phyloP scores from a whole-genome alignment of 2,888 invertebrate genomes.

The Abscondita cerata region DNA sequence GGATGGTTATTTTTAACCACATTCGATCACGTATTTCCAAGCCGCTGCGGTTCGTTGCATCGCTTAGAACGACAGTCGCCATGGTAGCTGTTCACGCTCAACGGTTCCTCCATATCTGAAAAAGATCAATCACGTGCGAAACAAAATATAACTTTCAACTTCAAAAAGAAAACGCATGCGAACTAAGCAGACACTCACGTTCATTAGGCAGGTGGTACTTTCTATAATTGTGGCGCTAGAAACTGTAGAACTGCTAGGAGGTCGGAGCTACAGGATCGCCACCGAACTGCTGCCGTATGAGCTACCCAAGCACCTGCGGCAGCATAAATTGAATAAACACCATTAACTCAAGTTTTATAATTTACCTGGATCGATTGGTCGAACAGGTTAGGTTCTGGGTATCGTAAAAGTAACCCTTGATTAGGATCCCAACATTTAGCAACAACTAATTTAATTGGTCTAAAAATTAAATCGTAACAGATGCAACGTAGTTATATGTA shows the following conservation, averaged over 20 bases:
- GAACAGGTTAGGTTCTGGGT: conserved; percentile 95
- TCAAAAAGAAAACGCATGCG: conserved; percentile 52
- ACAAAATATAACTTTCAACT: neutral
- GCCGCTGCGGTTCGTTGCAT: conserved; percentile 96
- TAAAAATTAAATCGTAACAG: conserved; percentile 28
- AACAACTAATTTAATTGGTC: conserved; percentile 96
- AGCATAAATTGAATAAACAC: neutral
- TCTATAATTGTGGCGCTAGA: conserved; percentile 76
- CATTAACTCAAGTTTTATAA: neutral
- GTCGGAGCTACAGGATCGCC: conserved; percentile 64
- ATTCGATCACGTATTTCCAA: conserved; percentile 96
- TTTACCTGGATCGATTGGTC: conserved; percentile 95
- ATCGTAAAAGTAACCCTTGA: conserved; percentile 98
- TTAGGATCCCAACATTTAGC: conserved; percentile 99
- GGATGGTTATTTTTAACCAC: conserved; percentile 99
- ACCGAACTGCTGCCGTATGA: conserved; percentile 93
- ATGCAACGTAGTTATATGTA: neutral
- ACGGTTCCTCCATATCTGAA: conserved; percentile 51
- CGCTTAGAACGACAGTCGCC: conserved; percentile 88
- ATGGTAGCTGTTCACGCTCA: conserved; percentile 85
- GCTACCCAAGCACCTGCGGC: conserved; percentile 91
- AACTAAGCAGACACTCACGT: conserved; percentile 63
- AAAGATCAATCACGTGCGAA: neutral
- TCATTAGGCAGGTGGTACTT: conserved; percentile 78
- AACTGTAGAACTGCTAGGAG: conserved; percentile 70